phyloP scores from a whole-genome alignment of 2,113 vertebrate species.

The Gnathonemus echidnorhynchus region DNA sequence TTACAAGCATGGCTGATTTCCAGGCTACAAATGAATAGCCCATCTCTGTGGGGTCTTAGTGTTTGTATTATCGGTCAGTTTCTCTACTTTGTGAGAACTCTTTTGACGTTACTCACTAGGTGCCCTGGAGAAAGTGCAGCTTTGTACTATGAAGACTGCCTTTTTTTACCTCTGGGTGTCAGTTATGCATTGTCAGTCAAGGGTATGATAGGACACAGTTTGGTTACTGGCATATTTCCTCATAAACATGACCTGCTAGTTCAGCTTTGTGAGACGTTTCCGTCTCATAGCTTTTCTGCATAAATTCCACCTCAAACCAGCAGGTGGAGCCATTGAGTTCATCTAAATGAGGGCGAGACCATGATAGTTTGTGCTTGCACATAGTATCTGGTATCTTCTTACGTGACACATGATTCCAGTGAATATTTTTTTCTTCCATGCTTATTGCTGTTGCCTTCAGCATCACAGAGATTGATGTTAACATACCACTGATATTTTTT shows the following conservation, averaged over 20 bases:
- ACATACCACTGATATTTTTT: slow-evolving; percentile 6
- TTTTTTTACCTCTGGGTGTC: not conserved
- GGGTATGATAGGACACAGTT: not conserved
- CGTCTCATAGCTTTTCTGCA: not conserved
- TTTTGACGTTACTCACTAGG: not conserved
- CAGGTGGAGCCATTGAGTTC: not conserved
- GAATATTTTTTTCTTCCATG: not conserved
- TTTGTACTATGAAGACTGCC: not conserved
- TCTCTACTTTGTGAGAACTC: not conserved
- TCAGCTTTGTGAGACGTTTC: not conserved
- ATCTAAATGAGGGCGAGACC: not conserved
- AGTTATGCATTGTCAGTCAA: not conserved
- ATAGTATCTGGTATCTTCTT: not conserved
- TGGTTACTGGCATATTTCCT: not conserved
- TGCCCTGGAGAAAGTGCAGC: not conserved
- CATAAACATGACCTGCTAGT: not conserved
- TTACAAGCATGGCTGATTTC: not conserved
- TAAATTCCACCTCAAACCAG: not conserved
- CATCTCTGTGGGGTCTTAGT: not conserved
- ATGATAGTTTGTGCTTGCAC: not conserved
- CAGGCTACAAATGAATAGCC: not conserved
- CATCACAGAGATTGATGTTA: not conserved
- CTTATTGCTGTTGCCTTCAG: not conserved
- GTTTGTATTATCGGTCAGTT: not conserved
- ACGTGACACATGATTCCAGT: not conserved